Evolutionary conservation across 1,140 invertebrate genomes (phyloP), one percentile per base, ranked within the genome.

Genomic region (Neodiprion virginianus): DNA sequence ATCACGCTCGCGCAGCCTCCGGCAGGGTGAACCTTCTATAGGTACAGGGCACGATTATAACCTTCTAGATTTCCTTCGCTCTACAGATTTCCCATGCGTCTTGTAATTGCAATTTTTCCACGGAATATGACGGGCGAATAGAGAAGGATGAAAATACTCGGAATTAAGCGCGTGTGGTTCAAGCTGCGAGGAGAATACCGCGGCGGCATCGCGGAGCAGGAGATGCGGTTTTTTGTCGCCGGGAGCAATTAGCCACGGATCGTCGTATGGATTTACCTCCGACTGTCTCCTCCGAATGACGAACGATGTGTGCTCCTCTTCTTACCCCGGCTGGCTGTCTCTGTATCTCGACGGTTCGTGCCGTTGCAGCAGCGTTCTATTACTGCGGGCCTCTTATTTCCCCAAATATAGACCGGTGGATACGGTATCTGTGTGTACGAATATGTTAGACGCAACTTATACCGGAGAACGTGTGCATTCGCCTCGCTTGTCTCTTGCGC

Each of bases 191-290:
- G 28, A 40, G 28, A 40, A 40, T 40, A 40, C 28, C 28, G 28
- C 28, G 28, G 28, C 28, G 28, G 28, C 28, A 40, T 40, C 28
- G 28, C 28, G 28, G 28, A 40, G 28, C 28, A 40, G 28, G 28
- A 40, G 28, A 40, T 40, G 28, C 28, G 28, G 28, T 79, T 83
- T 83, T 83, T 82, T 83, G 79, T 81, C 77, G 77, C 75, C 78
- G 77, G 77, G 71, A 76, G 79, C 81, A 83, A 83, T 83, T 83
- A 83, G 81, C 82, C 77, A 83, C 82, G 81, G 81, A 80, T 83
- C 78, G 81, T 83, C 82, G 77, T 83, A 61, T 67, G 74, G 53
- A 61, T 61, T 61, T 61, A 61, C 53, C 53, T 14, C 11, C n/a
- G 53, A 61, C 53, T 61, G 21, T 21, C 40, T 69, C 14, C 17